Percentiles rank a stretch among this genome's conserved stretches.
Conservation (phyloP, 2,113 vertebrate genomes). For the Tretioscincus oriximinensis region DNA sequence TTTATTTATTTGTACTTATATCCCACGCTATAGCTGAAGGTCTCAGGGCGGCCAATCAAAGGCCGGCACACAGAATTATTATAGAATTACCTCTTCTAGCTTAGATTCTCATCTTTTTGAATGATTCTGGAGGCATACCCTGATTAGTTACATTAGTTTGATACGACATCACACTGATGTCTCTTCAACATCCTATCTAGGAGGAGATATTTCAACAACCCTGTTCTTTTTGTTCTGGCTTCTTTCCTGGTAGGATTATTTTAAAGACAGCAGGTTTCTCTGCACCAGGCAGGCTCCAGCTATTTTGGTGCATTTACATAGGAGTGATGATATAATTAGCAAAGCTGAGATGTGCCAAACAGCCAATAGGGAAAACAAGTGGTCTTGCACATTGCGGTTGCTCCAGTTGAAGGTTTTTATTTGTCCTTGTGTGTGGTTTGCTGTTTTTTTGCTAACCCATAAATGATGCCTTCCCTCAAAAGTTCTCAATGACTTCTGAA, state of each 20-base stretch:
- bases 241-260: conserved; percentile 41
- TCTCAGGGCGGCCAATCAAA: no score
- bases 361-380: conserved; percentile 48
- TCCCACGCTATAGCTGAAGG: no score
- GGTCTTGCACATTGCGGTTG: not conserved
- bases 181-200: conserved; percentile 12
- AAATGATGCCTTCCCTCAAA: conserved; percentile 38
- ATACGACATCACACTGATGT: conserved; percentile 9
- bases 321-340: conserved; percentile 57
- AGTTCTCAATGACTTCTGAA: conserved; percentile 16
- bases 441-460: conserved; percentile 25
- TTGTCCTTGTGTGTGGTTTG: not conserved
- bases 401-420: conserved; percentile 35
- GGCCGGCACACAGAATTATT: no score
- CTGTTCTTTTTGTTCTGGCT: conserved; percentile 24
- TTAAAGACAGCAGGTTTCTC: conserved; percentile 1
- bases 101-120: conserved; percentile 42
- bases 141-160: conserved; percentile 34
- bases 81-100: conserved; percentile 15
- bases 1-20: no score
- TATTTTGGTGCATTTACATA: conserved; percentile 57
- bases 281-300: conserved; percentile 37
- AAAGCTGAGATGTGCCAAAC: not conserved
- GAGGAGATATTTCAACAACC: conserved; percentile 4
- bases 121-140: conserved; percentile 37